A percentile compares a stretch with the other conserved stretches of the same genome.
Conservation (phyloP, 2,113 vertebrate species). For the Oreotrochilus melanogaster region DNA sequence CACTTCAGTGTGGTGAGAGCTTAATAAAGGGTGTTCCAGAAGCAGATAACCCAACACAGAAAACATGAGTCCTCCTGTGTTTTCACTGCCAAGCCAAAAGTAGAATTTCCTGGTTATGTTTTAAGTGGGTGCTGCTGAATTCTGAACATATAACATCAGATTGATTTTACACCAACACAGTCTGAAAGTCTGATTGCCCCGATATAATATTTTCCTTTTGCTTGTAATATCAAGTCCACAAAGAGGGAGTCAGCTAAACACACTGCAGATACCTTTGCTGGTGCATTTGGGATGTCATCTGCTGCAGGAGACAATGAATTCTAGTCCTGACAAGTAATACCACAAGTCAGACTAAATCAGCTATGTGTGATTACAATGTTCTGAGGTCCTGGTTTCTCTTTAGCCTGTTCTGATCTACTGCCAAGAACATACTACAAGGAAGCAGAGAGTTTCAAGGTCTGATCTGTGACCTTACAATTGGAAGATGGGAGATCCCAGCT, state of each 20-base stretch:
- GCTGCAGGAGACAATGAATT: background rate
- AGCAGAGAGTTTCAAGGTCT: conserved; percentile 44
- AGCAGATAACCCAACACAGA: background rate
- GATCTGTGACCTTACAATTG: background rate
- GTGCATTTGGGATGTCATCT: background rate
- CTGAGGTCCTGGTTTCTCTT: conserved; percentile 3
- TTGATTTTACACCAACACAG: background rate
- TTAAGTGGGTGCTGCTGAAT: background rate
- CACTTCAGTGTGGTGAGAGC: rapidly evolving
- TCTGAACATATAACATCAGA: background rate
- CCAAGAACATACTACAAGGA: background rate
- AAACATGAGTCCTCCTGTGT: background rate
- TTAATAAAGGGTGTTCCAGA: background rate
- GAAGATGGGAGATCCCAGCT: background rate
- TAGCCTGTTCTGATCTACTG: background rate
- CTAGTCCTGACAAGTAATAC: background rate
- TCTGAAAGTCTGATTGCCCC: background rate
- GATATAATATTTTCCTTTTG: background rate
- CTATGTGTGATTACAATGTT: background rate
- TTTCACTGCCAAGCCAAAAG: background rate
- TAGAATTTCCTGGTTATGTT: background rate
- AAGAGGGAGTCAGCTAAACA: background rate
- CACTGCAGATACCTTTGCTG: background rate
- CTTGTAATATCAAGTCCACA: rapidly evolving
- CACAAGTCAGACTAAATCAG: background rate